Evolutionary conservation across 1,140 invertebrate genomes (phyloP), one percentile per base, ranked within the genome.

Genomic region (Zophobas atratus): DNA sequence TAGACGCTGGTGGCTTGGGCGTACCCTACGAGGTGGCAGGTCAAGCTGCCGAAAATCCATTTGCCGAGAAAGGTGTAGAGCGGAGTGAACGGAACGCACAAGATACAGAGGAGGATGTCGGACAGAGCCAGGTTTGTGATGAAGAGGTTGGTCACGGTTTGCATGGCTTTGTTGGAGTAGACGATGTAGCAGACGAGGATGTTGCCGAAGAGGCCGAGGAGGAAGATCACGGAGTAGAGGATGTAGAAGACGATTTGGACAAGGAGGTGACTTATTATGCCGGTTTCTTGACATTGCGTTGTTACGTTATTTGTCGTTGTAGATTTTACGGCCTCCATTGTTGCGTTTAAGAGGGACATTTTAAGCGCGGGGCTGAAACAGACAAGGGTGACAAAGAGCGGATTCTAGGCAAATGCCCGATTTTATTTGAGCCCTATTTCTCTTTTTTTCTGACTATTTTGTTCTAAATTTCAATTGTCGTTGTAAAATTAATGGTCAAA

Each of bases 61-160:
- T 92, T 88, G 46, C 92, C 92, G 82, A 96, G 89, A 85, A 97
- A 98, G 1, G 94, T 96, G 85, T 98, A 97, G 0, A 97, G 86
- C 0, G 96, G 96, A 0, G 96, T 98, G 83, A 98, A 96, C 1
- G 97, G 97, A 8, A 99, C 95, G 0, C 95, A 95, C 77, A 99
- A 90, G 1, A 95, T 88, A 84, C 97, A 98, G 63, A 99, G 90
- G 8, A 99, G 85, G 70, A 99, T 95, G 85, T 99, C 98, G 6
- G 96, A 97, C 2, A 99, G 88, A 0, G 97, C 98, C 71, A 99
- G 87, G 86, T 99, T 99, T 36, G 95, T 95, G 81, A 99, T 99
- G 87, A 99, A 99, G 51, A 97, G 92, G 86, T 99, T 99, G 32
- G 98, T 99, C 0, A 99, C 98, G 0, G 97, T 98, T 85, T 98